Conservation (phyloP, 2,113 vertebrate species). For the Rhizomys pruinosus region DNA sequence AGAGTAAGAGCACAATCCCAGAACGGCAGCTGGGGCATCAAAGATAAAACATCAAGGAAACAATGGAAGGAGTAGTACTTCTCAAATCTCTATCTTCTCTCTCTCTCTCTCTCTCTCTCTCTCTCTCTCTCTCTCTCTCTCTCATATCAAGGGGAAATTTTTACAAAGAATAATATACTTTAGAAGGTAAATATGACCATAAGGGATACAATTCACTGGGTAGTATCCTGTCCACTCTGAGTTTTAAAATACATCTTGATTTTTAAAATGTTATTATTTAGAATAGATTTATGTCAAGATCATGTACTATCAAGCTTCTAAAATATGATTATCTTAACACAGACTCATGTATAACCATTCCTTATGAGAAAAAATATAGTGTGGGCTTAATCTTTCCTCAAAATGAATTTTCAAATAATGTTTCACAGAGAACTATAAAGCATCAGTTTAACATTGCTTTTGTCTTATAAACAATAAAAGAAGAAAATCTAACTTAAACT, state of each 20-base stretch:
- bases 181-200: slow-evolving; percentile 15
- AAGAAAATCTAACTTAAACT: slow-evolving; percentile 7
- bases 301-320: slow-evolving; percentile 14
- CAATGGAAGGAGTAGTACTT: background rate
- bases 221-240: background rate
- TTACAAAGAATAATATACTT: background rate
- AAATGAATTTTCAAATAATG: slow-evolving; percentile 60
- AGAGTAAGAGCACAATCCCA: background rate
- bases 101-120: background rate
- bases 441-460: background rate
- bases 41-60: slow-evolving; percentile 30
- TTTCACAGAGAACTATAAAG: slow-evolving; percentile 32
- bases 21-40: background rate
- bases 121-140: background rate
- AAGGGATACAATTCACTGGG: background rate
- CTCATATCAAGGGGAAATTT: background rate
- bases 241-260: background rate
- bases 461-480: slow-evolving; percentile 11
- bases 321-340: slow-evolving; percentile 25
- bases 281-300: background rate
- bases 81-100: background rate
- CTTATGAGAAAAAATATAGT: slow-evolving; percentile 12
- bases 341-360: background rate
- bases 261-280: slow-evolving; percentile 59
- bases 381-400: slow-evolving; percentile 8